These are phyloP conservation scores for Phyllostomus discolor DNA, from an alignment of 2,113 vertebrate genomes.

Conservation along the genomic window DNA sequence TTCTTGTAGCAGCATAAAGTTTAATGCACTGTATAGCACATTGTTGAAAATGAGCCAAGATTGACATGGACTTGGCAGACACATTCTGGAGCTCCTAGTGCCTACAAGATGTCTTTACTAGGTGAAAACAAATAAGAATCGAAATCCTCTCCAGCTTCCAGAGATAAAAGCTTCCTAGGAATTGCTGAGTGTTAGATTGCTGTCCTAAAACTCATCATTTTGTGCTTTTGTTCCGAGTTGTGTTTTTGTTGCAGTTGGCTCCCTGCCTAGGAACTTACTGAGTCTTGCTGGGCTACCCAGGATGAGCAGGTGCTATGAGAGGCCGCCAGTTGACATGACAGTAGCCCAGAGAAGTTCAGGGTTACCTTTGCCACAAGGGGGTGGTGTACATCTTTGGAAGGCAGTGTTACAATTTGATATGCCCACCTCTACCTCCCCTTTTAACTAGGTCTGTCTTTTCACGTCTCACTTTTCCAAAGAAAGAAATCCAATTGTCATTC, in stretches of 20 bases:
- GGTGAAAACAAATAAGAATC: conserved; percentile 71
- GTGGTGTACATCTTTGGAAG: background rate
- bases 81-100: conserved; percentile 58
- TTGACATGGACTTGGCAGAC: conserved; percentile 62
- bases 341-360: conserved; percentile 47
- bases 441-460: background rate
- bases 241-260: conserved; percentile 77
- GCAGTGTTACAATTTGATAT: background rate
- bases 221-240: conserved; percentile 58
- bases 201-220: conserved; percentile 77
- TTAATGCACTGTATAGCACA: conserved; percentile 34
- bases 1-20: conserved; percentile 34
- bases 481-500: background rate
- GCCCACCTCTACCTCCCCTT: fast-evolving
- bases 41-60: conserved; percentile 59
- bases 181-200: conserved; percentile 75
- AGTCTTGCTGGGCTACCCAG: conserved; percentile 73
- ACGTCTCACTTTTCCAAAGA: background rate
- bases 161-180: conserved; percentile 75
- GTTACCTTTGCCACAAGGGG: conserved; percentile 46
- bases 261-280: conserved; percentile 55
- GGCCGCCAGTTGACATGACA: conserved; percentile 66
- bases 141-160: conserved; percentile 73
- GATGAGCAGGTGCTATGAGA: conserved; percentile 69
- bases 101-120: conserved; percentile 75